Evolutionary conservation across 2,113 vertebrate genomes (phyloP).

Genomic region (Eudyptes chrysolophus): DNA sequence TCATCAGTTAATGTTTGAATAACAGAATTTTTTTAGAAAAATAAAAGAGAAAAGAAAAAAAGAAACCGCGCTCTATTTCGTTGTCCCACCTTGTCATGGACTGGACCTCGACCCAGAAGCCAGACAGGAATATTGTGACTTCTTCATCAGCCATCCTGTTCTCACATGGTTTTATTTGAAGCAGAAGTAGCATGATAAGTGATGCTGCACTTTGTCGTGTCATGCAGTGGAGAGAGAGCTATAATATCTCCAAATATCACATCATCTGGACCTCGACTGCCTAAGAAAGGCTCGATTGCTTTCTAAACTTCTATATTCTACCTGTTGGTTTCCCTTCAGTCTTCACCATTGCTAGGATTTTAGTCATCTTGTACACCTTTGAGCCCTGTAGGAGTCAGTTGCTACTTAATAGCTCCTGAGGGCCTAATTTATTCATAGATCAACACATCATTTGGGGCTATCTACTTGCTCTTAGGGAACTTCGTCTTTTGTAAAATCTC

Average conservation of each 20-base stretch:
- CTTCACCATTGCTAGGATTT: background rate
- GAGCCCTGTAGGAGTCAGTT: background rate
- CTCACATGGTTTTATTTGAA: background rate
- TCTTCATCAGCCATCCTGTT: background rate
- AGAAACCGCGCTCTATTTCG: background rate
- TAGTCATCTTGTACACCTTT: background rate
- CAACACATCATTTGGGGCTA: background rate
- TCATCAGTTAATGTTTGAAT: background rate
- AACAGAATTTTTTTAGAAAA: constrained; percentile 11
- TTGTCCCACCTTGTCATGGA: background rate
- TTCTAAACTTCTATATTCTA: background rate
- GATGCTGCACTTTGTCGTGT: background rate
- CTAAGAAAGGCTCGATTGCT: background rate
- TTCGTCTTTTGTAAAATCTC: background rate
- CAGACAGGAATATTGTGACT: background rate
- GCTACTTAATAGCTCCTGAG: background rate
- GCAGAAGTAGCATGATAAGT: background rate
- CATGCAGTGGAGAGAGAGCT: background rate
- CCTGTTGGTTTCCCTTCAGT: background rate
- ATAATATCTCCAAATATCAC: background rate
- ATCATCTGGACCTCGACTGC: background rate
- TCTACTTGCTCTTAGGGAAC: background rate
- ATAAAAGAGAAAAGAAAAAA: background rate
- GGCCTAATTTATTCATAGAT: background rate
- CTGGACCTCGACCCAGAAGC: background rate